These are phyloP conservation scores for Cantharis lateralis DNA, from an alignment of 2,888 invertebrate species.

Conservation along the genomic window DNA sequence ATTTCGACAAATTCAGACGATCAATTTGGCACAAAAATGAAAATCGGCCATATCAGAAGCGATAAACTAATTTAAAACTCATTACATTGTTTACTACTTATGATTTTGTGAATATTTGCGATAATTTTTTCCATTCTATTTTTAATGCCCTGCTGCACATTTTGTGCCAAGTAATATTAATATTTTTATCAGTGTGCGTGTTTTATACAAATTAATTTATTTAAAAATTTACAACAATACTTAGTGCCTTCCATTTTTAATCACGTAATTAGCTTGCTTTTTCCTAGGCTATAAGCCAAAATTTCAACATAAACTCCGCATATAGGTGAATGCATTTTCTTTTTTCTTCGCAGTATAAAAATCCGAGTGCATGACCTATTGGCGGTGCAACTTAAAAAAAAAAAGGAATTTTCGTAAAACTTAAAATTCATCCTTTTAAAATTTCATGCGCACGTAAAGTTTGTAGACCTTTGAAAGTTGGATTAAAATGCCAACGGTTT, in stretches of 20 bases:
- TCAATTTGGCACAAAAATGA: not conserved
- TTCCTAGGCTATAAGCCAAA: not conserved
- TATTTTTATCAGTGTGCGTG: not conserved
- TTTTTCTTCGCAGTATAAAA: not conserved
- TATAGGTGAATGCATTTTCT: not conserved
- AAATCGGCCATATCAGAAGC: not conserved
- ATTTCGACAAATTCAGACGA: not conserved
- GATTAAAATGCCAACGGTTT: not conserved
- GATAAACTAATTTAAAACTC: not conserved
- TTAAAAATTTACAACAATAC: not conserved
- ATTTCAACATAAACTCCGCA: not conserved
- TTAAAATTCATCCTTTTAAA: not conserved
- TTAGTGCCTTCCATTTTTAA: not conserved
- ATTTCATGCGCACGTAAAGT: not conserved
- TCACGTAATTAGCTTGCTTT: not conserved
- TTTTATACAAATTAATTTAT: not conserved
- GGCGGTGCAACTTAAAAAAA: too few relatives aligned
- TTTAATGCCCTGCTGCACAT: not conserved
- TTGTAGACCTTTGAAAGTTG: not conserved
- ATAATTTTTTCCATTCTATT: conserved; percentile 3
- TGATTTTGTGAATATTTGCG: not conserved
- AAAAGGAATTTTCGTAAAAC: not conserved
- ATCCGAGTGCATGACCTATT: not conserved
- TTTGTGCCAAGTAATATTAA: conserved; percentile 8
- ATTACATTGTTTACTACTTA: not conserved